Evolutionary conservation across 2,113 vertebrate genomes (phyloP).

Genomic region (Tretioscincus oriximinensis): DNA sequence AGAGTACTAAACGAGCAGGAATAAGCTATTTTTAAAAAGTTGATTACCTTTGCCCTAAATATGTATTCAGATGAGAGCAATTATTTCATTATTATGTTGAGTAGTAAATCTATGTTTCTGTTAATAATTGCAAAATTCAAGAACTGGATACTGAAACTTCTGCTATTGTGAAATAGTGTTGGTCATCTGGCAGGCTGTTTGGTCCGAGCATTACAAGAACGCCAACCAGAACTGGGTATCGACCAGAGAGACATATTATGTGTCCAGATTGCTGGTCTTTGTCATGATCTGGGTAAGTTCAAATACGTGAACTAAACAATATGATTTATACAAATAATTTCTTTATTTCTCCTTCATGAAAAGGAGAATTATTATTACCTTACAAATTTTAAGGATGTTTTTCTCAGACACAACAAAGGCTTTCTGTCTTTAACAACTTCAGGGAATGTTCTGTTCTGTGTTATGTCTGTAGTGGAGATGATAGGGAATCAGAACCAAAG

Average conservation of each 20-base stretch:
- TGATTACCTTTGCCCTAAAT: neutral
- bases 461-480: neutral
- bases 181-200: conserved; percentile 86
- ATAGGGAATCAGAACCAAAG: neutral
- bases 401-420: too few species aligned
- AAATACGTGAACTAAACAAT: neutral
- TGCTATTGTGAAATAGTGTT: conserved; percentile 72
- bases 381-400: too few species aligned
- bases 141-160: neutral
- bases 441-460: neutral
- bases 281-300: conserved; percentile 90
- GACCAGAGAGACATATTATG: conserved; percentile 85
- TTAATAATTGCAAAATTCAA: neutral
- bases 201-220: conserved; percentile 75
- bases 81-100: neutral
- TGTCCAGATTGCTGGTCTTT: conserved; percentile 94
- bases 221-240: conserved; percentile 86
- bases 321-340: neutral
- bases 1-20: too few species aligned
- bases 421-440: neutral
- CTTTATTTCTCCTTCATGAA: neutral
- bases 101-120: neutral
- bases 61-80: neutral
- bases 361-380: neutral
- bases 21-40: too few species aligned